phyloP scores from a whole-genome alignment of 1,140 invertebrate genomes.

The Plodia interpunctella region DNA sequence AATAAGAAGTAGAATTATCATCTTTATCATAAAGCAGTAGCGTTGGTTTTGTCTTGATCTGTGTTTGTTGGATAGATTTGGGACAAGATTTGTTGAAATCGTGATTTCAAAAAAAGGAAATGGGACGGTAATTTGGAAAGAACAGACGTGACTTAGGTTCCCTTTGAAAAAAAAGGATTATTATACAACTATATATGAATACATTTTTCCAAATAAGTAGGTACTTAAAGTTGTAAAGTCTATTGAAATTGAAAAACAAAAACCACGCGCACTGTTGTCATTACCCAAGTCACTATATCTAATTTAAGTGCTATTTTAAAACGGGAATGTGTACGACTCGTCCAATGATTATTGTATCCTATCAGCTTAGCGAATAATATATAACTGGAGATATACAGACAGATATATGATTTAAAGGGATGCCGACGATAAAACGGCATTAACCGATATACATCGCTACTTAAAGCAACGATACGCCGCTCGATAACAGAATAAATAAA shows the following conservation, averaged over 20 bases:
- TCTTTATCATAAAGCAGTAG: neutral
- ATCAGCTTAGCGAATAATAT: conserved; percentile 30
- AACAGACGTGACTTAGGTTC: no score
- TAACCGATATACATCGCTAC: conserved; percentile 53
- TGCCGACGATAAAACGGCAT: conserved; percentile 36
- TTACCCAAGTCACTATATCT: neutral
- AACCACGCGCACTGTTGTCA: neutral
- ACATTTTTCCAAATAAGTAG: no score
- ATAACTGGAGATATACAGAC: conserved; percentile 28
- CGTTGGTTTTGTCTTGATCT: neutral
- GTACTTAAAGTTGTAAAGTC: no score
- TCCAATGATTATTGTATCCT: neutral
- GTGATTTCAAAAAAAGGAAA: neutral
- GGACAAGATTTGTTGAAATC: conserved; percentile 1
- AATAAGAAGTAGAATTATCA: conserved; percentile 4
- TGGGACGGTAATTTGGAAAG: neutral
- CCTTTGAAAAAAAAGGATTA: no score
- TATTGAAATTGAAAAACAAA: no score
- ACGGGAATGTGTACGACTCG: neutral
- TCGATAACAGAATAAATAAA: conserved; percentile 55
- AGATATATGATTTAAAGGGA: conserved; percentile 33
- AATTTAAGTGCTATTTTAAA: neutral
- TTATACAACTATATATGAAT: no score
- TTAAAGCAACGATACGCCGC: conserved; percentile 41
- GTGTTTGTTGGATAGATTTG: neutral